Base-by-base conservation (phyloP, 1,140 invertebrate species). In the Drosophila navojoa region DNA sequence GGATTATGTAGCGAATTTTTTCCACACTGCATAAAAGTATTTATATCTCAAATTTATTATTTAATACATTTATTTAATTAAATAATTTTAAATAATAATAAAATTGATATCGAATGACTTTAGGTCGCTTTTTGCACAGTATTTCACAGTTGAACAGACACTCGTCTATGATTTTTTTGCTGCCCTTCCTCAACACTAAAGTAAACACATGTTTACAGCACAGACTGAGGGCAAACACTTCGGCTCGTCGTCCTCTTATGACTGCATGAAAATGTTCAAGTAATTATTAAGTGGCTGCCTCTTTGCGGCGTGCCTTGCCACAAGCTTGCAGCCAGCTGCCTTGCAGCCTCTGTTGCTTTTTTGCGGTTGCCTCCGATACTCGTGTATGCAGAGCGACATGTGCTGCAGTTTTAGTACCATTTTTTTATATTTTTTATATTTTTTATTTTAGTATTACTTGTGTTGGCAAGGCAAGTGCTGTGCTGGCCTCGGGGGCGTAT, bases 201-300 rank as follows among this genome's bases (percentile, higher is more conserved):
- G 74, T 75, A 80, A 89, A 89, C 84, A 89, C 71, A 79, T 89
- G 79, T 82, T 87, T 66, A 73, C 76, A 87, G 47, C 59, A 44
- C 49, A 64, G 47, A 61, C 47, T 52, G 32, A 52, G 50, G 47
- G 38, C 45, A 64, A 42, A 62, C 74, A 45, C 53, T 19, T 63
- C 4, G 68, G 29, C 66, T 50, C 13, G 42, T 29, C 53, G 54
- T 47, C 27, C 38, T 32, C 72, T 40, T 74, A 54, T 66, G 73
- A 68, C 54, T 77, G 53, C 70, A 80, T 77, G 67, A 89, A 84
- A 80, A 89, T 89, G 85, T 71, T 84, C 84, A 84, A 89, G 84
- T 89, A 89, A 89, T 89, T 89, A 89, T 89, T 79, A 89, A 89
- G 84, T 89, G 77, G 77, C 73, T 71, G 77, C 81, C 63, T 89